Conservation (phyloP, 1,140 invertebrate species). For the Idris sp. region DNA sequence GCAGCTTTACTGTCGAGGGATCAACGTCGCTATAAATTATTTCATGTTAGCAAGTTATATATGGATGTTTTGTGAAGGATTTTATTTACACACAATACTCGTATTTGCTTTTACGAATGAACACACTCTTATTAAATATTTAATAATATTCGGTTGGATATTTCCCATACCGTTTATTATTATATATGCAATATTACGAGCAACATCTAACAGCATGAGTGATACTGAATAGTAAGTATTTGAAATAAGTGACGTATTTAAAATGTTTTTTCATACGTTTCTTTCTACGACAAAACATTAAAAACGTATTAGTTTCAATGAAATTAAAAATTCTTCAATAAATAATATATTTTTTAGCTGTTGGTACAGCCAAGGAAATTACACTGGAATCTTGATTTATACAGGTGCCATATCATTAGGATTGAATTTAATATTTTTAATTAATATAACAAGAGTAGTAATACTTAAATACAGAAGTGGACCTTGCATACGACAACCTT, state of each 20-base stretch:
- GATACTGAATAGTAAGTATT: conserved; percentile 57
- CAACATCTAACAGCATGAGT: conserved; percentile 69
- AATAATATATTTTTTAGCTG: conserved; percentile 80
- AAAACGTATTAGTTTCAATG: too few species aligned
- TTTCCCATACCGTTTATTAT: conserved; percentile 85
- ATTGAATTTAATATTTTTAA: conserved; percentile 92
- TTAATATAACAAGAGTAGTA: conserved; percentile 96
- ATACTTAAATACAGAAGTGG: conserved; percentile 89
- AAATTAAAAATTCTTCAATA: too few species aligned
- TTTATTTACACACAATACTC: conserved; percentile 95
- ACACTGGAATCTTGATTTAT: conserved; percentile 86
- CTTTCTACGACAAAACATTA: neutral
- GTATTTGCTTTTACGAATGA: conserved; percentile 94
- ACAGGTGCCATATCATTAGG: conserved; percentile 88
- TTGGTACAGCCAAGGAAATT: conserved; percentile 88
- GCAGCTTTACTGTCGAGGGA: conserved; percentile 87
- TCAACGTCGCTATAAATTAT: conserved; percentile 92
- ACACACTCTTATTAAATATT: conserved; percentile 87
- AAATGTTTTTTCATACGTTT: neutral
- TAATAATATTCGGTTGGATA: conserved; percentile 92
- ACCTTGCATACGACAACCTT: conserved; percentile 81
- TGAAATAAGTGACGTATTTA: too few species aligned
- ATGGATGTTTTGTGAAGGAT: conserved; percentile 96
- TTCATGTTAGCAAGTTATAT: conserved; percentile 95
- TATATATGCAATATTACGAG: conserved; percentile 83